Percentiles rank a stretch among this genome's conserved stretches.
These are phyloP conservation scores for Monopis laevigella DNA, from an alignment of 2,888 invertebrate species.

Conservation along the genomic window DNA sequence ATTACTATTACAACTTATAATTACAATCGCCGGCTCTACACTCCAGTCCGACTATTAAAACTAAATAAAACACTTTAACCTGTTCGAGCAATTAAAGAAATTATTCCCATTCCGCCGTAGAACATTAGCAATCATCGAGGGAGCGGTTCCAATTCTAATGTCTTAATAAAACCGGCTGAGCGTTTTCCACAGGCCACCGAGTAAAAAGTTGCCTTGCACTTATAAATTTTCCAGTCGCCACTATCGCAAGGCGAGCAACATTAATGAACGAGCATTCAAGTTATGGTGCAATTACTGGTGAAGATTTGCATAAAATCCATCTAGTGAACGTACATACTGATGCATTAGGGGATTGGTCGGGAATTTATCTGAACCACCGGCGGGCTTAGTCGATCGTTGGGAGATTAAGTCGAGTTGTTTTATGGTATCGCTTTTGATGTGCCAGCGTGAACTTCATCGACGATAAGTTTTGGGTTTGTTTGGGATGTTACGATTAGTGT, in stretches of 20 bases:
- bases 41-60: slow-evolving; percentile 4
- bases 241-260: slow-evolving; percentile 24
- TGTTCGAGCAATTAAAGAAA: slow-evolving; percentile 11
- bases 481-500: too few relatives aligned
- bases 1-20: background rate
- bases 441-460: slow-evolving; percentile 17
- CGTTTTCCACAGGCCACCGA: slow-evolving; percentile 1
- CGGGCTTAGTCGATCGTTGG: slow-evolving; percentile 23
- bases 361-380: slow-evolving; percentile 24
- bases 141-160: slow-evolving; percentile 11
- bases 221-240: slow-evolving; percentile 21
- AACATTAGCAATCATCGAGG: slow-evolving; percentile 19
- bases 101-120: slow-evolving; percentile 19
- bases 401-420: slow-evolving; percentile 30
- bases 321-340: slow-evolving; percentile 20
- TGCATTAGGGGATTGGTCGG: slow-evolving; percentile 20
- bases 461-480: too few relatives aligned
- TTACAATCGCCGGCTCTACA: background rate
- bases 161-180: slow-evolving; percentile 13
- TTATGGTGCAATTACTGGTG: slow-evolving; percentile 36
- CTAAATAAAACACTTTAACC: slow-evolving; percentile 8
- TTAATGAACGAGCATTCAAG: slow-evolving; percentile 41
- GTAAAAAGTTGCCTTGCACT: slow-evolving; percentile 11
- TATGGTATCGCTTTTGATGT: slow-evolving; percentile 27
- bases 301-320: slow-evolving; percentile 39